A percentile compares a stretch with the other conserved stretches of the same genome.
Evolutionary conservation across 2,888 invertebrate species (phyloP).

Genomic region (Tupiocoris notatus): DNA sequence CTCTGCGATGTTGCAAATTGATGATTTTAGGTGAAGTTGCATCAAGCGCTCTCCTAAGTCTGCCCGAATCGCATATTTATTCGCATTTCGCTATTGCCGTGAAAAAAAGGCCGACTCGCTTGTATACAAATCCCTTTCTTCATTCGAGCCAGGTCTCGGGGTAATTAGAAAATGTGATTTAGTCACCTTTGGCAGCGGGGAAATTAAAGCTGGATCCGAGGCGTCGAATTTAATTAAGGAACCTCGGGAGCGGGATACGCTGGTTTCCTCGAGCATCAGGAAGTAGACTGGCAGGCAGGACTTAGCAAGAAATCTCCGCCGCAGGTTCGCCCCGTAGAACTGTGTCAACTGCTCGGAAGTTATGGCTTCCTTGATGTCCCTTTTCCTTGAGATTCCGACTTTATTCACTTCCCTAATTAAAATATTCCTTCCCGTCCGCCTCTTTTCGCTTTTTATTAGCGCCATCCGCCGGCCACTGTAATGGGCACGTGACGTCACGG

Average conservation of each 20-base stretch:
- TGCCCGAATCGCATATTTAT: too few relatives aligned
- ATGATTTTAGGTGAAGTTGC: too few relatives aligned
- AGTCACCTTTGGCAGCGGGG: neutral
- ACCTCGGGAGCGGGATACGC: neutral
- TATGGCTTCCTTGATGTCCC: slow-evolving; percentile 28
- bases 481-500: too few relatives aligned
- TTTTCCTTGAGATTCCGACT: slow-evolving; percentile 11
- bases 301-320: neutral
- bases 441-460: neutral
- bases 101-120: too few relatives aligned
- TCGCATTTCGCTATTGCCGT: too few relatives aligned
- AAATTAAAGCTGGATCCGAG: neutral
- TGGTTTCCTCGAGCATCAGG: neutral
- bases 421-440: neutral
- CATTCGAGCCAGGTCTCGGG: neutral
- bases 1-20: too few relatives aligned
- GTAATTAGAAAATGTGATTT: neutral
- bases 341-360: slow-evolving; percentile 20
- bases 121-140: too few relatives aligned
- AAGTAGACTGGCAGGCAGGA: neutral
- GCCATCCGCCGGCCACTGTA: neutral
- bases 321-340: neutral
- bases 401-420: neutral
- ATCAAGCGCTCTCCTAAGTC: too few relatives aligned
- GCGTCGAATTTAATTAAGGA: neutral